These are phyloP conservation scores for Sprattus sprattus DNA, from an alignment of 2,113 vertebrate species.

Conservation along the genomic window DNA sequence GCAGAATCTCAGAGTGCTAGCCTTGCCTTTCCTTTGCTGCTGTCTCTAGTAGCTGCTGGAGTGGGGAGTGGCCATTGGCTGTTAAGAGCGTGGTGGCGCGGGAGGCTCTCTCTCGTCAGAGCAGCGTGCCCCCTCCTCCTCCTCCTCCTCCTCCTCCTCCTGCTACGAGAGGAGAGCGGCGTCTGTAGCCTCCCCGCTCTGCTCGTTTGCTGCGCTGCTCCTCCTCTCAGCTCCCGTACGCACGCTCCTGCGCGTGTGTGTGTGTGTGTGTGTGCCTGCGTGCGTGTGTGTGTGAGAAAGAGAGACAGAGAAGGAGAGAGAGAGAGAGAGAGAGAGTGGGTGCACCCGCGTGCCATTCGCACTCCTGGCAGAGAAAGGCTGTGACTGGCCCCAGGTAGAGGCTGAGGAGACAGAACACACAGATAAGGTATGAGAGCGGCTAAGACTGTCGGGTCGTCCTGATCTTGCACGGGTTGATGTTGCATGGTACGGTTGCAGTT, in stretches of 20 bases:
- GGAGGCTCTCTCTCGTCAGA: slow-evolving; percentile 3
- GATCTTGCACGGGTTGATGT: too few relatives aligned
- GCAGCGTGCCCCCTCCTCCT: background rate
- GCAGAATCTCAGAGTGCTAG: too few relatives aligned
- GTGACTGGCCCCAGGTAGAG: background rate
- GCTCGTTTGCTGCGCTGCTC: background rate
- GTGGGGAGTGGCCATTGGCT: slow-evolving; percentile 13
- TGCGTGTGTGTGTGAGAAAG: too few relatives aligned
- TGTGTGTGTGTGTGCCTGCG: background rate
- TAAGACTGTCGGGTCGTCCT: too few relatives aligned
- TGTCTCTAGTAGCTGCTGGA: background rate
- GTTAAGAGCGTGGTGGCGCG: background rate
- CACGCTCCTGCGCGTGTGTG: background rate
- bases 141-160: background rate
- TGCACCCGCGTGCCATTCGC: background rate
- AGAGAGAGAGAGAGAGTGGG: background rate
- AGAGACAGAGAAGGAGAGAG: too few relatives aligned
- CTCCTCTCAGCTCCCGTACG: background rate
- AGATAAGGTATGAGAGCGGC: background rate
- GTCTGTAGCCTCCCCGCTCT: background rate
- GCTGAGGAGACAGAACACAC: background rate
- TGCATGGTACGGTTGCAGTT: background rate
- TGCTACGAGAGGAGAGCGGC: background rate
- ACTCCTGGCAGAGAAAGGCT: background rate
- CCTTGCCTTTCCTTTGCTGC: background rate